phyloP scores from a whole-genome alignment of 2,797 vertebrate genomes.

The Heterohyrax brucei region DNA sequence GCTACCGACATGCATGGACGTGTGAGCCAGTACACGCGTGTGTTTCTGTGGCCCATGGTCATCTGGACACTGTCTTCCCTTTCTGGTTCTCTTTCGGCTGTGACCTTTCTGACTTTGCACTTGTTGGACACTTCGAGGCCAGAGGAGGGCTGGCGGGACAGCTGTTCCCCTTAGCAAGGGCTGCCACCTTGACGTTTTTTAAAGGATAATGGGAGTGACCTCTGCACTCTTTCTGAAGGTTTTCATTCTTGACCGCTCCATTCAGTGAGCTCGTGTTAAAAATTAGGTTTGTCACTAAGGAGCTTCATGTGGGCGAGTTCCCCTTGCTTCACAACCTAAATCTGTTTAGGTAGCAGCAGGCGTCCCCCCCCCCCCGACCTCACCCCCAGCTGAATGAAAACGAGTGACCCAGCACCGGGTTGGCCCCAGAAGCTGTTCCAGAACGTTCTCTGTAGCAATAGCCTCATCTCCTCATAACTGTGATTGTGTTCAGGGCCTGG shows the following conservation, averaged over 20 bases:
- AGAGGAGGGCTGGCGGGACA: slow-evolving; percentile 1
- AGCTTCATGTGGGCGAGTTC: too few species aligned
- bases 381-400: too few species aligned
- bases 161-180: accelerated
- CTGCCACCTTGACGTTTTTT: not conserved
- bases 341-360: not conserved
- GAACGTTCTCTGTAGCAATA: too few species aligned
- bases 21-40: not conserved
- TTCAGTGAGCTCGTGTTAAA: not conserved
- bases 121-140: not conserved
- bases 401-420: too few species aligned
- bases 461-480: too few species aligned
- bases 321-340: not conserved
- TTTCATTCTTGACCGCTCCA: slow-evolving; percentile 46
- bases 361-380: too few species aligned
- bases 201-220: slow-evolving; percentile 49
- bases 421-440: too few species aligned
- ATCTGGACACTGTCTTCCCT: not conserved
- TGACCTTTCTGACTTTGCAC: not conserved
- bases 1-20: too few species aligned
- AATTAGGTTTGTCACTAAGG: too few species aligned
- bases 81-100: not conserved
- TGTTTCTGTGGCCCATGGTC: accelerated
- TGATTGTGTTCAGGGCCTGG: too few species aligned
- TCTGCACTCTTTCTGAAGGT: slow-evolving; percentile 39